Percentiles rank a stretch among this genome's conserved stretches.
These are phyloP conservation scores for Tridacna crocea DNA, from an alignment of 2,888 invertebrate species.

Conservation along the genomic window DNA sequence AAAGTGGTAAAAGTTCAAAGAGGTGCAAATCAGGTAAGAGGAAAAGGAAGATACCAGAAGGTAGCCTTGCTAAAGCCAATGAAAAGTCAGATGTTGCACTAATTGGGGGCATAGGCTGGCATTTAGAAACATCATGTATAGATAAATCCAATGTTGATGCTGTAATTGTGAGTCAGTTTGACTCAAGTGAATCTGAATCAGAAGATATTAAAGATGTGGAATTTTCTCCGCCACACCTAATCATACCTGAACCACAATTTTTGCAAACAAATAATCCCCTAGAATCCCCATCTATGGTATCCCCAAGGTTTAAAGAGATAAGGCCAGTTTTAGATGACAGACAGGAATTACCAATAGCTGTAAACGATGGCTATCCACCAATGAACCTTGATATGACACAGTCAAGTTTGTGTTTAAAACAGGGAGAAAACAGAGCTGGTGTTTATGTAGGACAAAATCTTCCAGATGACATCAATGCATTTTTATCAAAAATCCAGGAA, in stretches of 20 bases:
- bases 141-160: slow-evolving; percentile 74
- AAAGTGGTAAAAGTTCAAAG: slow-evolving; percentile 71
- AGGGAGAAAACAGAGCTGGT: slow-evolving; percentile 48
- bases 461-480: slow-evolving; percentile 55
- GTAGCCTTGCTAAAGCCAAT: slow-evolving; percentile 63
- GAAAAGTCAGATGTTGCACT: slow-evolving; percentile 74
- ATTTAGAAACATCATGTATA: slow-evolving; percentile 74
- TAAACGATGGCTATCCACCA: slow-evolving; percentile 73
- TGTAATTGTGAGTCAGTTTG: slow-evolving; percentile 63
- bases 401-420: slow-evolving; percentile 38
- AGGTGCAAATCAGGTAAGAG: slow-evolving; percentile 69
- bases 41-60: slow-evolving; percentile 63
- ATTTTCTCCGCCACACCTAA: slow-evolving; percentile 30
- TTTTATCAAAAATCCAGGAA: slow-evolving; percentile 41
- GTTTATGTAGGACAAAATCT: slow-evolving; percentile 48
- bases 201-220: slow-evolving; percentile 42
- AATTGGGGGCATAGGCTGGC: slow-evolving; percentile 81
- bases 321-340: slow-evolving; percentile 42
- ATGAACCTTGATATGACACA: slow-evolving; percentile 78
- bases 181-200: slow-evolving; percentile 68
- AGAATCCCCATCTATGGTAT: slow-evolving; percentile 53
- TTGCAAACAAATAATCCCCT: slow-evolving; percentile 38
- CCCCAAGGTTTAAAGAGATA: slow-evolving; percentile 73
- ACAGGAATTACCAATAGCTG: slow-evolving; percentile 59
- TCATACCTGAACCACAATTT: slow-evolving; percentile 30